Evolutionary conservation across 1,140 invertebrate genomes (phyloP), one percentile per base, ranked within the genome.

Genomic region (Aphaenogaster rudis): DNA sequence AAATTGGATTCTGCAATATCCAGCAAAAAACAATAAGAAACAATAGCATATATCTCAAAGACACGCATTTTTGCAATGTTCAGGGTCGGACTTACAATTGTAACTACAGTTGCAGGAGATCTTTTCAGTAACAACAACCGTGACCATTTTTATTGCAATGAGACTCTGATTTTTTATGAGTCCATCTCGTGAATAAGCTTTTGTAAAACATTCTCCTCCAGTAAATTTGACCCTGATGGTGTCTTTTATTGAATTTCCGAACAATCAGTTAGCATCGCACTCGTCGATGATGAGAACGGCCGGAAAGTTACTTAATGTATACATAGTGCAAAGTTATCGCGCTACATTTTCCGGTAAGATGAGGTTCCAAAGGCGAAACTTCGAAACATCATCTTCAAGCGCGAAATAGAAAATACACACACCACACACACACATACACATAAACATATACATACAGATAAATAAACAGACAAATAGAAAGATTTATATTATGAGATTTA

Each of bases 301-400:
- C 92, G 90, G 82, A 92, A 91, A 89, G 92, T 93, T 94, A 94
- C 93, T 94, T 93, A 94, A 94, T 91, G 45, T 91, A 88, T 82
- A 90, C 57, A 42, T 81, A 88, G 71, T 74, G 39, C 78, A 69
- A 13, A 21, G 57, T 76, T 76, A n/a, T 84, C 48, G 86, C 74
- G 33, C 61, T 63, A 59, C 50, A 61, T 86, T 91, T 82, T 59
- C 42, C 57, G 54, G 9, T n/a, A 54, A 81, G 71, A 64, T 85
- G 80, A 36, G 1, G 71, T 67, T 64, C 28, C 88, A 66, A 64
- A 81, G 74, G 9, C 39, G 4, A 67, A 0, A 3, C 11, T 81
- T 77, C 74, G 52, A 80, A 87, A 67, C 86, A 74, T 90, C 69
- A 86, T 90, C 79, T 76, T 67, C 77, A 89, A 66, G 64, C 72